phyloP scores from a whole-genome alignment of 1,140 invertebrate genomes.

The Uloborus diversus region DNA sequence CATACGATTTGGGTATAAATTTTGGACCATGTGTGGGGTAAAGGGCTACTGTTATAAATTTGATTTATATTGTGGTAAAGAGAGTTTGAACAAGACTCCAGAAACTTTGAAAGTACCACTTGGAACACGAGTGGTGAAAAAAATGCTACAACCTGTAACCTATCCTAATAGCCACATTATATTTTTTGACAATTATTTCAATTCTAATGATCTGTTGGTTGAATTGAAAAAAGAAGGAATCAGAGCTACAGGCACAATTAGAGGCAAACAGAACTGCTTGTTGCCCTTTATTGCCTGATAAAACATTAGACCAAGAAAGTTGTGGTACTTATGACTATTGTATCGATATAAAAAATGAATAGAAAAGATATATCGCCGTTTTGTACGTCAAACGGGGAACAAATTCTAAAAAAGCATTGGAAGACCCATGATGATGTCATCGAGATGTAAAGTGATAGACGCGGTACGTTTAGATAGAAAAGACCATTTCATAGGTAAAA shows the following conservation, averaged over 20 bases:
- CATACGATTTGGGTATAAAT: slow-evolving; percentile 24
- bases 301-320: too few species aligned
- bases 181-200: too few species aligned
- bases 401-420: not conserved
- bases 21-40: slow-evolving; percentile 3
- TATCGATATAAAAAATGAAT: too few species aligned
- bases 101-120: slow-evolving; percentile 11
- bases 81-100: not conserved
- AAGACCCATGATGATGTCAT: not conserved
- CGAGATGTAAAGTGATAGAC: not conserved
- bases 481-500: not conserved
- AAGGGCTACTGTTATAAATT: slow-evolving; percentile 1
- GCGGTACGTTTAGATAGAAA: not conserved
- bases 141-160: too few species aligned
- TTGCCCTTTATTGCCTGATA: slow-evolving; percentile 8
- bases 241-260: not conserved
- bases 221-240: too few species aligned
- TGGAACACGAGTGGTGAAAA: too few species aligned
- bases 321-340: too few species aligned
- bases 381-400: not conserved
- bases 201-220: not conserved
- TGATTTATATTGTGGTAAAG: slow-evolving; percentile 2
- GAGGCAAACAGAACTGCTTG: not conserved
- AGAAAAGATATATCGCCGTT: not conserved
- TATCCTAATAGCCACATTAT: too few species aligned